Conservation (phyloP, 2,888 invertebrate species). For the Diarsia brunnea region DNA sequence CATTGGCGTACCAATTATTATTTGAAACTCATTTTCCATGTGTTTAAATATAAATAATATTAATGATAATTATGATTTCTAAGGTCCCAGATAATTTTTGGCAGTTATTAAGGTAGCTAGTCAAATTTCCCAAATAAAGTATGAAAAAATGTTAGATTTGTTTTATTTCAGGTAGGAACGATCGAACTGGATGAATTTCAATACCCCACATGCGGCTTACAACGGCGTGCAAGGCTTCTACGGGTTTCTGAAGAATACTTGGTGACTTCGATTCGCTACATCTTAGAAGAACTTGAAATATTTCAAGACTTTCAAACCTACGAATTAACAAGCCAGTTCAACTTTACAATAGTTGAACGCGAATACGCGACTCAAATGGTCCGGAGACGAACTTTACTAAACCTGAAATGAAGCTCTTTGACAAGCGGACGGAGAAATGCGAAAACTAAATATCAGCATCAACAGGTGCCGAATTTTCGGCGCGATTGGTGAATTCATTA, state of each 20-base stretch:
- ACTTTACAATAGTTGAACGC: neutral
- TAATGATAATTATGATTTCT: constrained; percentile 10
- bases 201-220: neutral
- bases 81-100: neutral
- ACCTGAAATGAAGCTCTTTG: constrained; percentile 20
- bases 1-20: neutral
- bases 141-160: neutral
- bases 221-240: neutral
- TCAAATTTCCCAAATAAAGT: neutral
- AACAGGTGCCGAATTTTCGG: constrained; percentile 62
- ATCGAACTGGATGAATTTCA: neutral
- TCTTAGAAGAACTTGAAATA: neutral
- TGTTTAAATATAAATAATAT: neutral
- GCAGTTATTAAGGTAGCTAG: neutral
- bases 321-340: neutral
- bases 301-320: neutral
- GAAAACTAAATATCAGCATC: constrained; percentile 17
- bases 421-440: constrained; percentile 28
- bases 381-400: neutral
- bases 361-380: neutral
- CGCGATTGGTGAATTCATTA: constrained; percentile 61
- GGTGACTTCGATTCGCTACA: neutral
- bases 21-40: neutral
- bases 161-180: constrained; percentile 28
- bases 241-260: constrained; percentile 6